These are phyloP conservation scores for Pseudanteris insignis DNA, from an alignment of 2,888 invertebrate genomes.

Conservation along the genomic window DNA sequence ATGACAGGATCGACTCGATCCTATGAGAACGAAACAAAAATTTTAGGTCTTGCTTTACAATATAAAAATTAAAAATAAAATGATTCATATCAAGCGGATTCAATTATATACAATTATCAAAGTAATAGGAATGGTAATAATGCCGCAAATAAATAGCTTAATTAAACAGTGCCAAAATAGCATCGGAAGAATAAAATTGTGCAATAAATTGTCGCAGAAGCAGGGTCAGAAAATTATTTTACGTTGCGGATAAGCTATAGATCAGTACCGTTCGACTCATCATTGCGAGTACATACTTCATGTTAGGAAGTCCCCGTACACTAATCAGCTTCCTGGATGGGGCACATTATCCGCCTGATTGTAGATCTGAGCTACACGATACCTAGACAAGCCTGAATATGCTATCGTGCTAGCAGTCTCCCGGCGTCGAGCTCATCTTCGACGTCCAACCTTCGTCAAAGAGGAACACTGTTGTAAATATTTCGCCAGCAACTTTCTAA, in stretches of 20 bases:
- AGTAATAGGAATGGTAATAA: no score
- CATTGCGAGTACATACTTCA: conserved; percentile 61
- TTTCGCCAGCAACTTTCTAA: conserved; percentile 40
- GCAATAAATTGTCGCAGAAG: conserved; percentile 40
- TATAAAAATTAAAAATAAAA: no score
- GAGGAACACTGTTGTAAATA: conserved; percentile 41
- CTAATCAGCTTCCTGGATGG: conserved; percentile 62
- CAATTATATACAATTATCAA: no score
- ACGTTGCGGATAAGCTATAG: conserved; percentile 40
- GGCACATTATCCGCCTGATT: conserved; percentile 61
- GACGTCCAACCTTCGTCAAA: conserved; percentile 36
- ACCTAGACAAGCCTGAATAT: conserved; percentile 51
- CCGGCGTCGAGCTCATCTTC: conserved; percentile 35
- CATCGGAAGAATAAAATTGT: conserved; percentile 31
- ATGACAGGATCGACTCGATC: no score
- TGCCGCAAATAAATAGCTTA: no score
- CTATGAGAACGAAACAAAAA: no score
- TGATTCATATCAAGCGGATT: no score
- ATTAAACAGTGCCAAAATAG: conserved; percentile 37
- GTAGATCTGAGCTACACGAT: conserved; percentile 56
- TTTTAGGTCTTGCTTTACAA: no score
- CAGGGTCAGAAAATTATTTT: conserved; percentile 40
- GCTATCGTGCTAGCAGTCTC: conserved; percentile 43
- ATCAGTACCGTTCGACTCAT: conserved; percentile 44
- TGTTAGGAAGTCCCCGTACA: conserved; percentile 54